These are phyloP conservation scores for Cottus gobio DNA, from an alignment of 2,113 vertebrate species.

Conservation along the genomic window DNA sequence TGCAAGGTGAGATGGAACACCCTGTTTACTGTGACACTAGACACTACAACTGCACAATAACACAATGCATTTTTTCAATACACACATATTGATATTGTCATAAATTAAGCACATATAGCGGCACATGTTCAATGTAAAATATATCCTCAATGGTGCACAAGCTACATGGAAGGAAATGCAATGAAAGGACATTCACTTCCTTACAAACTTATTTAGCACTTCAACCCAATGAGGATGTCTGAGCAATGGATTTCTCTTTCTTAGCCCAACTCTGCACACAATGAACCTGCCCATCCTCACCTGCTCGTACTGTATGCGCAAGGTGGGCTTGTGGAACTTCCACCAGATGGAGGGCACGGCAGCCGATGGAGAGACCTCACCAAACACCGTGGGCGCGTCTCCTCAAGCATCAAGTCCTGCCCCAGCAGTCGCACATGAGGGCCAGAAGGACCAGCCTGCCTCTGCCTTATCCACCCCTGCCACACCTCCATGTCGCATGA, in stretches of 20 bases:
- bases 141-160: background rate
- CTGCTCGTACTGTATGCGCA: conserved; percentile 92
- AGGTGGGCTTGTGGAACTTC: conserved; percentile 94
- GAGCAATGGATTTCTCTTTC: background rate
- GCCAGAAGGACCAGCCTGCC: conserved; percentile 66
- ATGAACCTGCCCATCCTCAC: conserved; percentile 87
- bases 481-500: conserved; percentile 89
- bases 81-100: background rate
- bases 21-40: background rate
- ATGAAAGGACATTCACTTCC: background rate
- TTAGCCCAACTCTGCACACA: conserved; percentile 79
- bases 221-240: conserved; percentile 1
- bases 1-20: conserved; percentile 83
- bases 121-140: background rate
- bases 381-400: conserved; percentile 38
- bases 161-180: background rate
- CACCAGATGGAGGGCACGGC: conserved; percentile 86
- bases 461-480: conserved; percentile 79
- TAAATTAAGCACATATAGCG: background rate
- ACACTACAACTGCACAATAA: background rate
- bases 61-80: background rate
- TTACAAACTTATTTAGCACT: background rate
- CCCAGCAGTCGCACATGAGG: conserved; percentile 58
- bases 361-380: conserved; percentile 55
- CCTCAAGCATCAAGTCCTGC: conserved; percentile 8